Conservation (phyloP, 2,113 vertebrate genomes). For the Channa maculata region DNA sequence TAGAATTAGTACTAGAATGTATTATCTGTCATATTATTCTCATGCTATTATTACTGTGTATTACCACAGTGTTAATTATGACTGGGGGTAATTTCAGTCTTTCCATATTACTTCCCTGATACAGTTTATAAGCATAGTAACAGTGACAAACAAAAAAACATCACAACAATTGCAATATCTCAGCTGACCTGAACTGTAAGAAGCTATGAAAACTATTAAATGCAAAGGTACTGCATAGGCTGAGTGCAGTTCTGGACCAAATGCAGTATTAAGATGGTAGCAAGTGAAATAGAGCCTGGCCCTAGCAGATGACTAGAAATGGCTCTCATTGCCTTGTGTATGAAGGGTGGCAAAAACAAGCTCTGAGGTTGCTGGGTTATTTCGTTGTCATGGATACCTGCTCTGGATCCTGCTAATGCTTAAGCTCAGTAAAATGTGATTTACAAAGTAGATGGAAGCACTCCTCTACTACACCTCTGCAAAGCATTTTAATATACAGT, state of each 20-base stretch:
- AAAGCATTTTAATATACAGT: not conserved
- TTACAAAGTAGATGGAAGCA: constrained; percentile 8
- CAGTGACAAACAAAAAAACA: not conserved
- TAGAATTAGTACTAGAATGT: not conserved
- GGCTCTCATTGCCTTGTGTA: constrained; percentile 1
- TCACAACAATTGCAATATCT: no score
- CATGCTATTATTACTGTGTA: not conserved
- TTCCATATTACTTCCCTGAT: not conserved
- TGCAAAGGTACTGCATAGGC: not conserved
- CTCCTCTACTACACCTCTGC: not conserved
- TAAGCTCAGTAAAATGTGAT: constrained; percentile 2
- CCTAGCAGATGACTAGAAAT: constrained; percentile 9
- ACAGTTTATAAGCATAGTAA: not conserved
- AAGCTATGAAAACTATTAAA: not conserved
- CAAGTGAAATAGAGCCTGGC: not conserved
- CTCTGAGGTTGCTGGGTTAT: constrained; percentile 36
- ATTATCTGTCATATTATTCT: not conserved
- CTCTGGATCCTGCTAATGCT: constrained; percentile 13
- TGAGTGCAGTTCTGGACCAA: not conserved
- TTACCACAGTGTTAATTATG: no score
- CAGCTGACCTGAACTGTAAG: not conserved
- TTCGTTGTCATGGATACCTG: constrained; percentile 54
- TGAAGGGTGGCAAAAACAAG: constrained; percentile 15
- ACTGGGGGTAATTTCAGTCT: not conserved
- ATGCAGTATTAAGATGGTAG: not conserved